Evolutionary conservation across 2,797 vertebrate genomes (phyloP).

Genomic region (Eupleurogrammus muticus): DNA sequence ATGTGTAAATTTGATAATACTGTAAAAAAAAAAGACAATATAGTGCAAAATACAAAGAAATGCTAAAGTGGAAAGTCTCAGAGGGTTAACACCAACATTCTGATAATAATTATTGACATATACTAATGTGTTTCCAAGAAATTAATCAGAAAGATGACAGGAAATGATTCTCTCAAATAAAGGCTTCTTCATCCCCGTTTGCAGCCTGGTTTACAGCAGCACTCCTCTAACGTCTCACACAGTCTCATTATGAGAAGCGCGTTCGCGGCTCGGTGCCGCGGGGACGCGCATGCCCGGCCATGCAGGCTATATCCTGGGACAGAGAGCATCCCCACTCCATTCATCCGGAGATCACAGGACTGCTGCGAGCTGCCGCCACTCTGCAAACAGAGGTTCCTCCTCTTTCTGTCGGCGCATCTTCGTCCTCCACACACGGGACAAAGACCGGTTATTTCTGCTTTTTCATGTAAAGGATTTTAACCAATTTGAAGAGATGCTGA

Average conservation of each 20-base stretch:
- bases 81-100: neutral
- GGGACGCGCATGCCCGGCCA: conserved; percentile 63
- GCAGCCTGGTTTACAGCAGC: neutral
- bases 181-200: neutral
- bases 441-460: neutral
- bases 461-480: neutral
- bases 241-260: conserved; percentile 45
- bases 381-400: neutral
- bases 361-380: conserved; percentile 13
- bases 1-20: too few relatives aligned
- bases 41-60: too few relatives aligned
- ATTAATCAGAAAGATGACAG: too few relatives aligned
- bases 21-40: too few relatives aligned
- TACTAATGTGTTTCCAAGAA: too few relatives aligned
- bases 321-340: conserved; percentile 61
- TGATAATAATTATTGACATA: too few relatives aligned
- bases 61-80: too few relatives aligned
- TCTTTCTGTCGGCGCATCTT: neutral
- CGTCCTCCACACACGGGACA: neutral
- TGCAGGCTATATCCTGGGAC: conserved; percentile 69
- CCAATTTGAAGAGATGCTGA: neutral
- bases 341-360: conserved; percentile 61
- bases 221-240: neutral
- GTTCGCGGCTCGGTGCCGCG: conserved; percentile 40
- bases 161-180: neutral